Percentiles rank a stretch among this genome's conserved stretches.
phyloP scores from a whole-genome alignment of 2,113 vertebrate species.

The Xerus inauris region DNA sequence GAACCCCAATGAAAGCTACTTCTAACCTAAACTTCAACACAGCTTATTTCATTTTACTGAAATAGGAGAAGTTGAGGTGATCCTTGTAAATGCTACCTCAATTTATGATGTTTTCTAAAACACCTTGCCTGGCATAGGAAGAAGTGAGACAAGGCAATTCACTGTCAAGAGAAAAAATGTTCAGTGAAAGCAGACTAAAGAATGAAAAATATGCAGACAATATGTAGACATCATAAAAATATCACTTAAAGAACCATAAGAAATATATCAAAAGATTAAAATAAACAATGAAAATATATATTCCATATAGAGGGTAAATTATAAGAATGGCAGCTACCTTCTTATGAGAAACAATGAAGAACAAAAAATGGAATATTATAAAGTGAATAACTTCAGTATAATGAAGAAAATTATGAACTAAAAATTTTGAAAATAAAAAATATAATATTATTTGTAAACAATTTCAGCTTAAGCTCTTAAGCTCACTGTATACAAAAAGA shows the following conservation, averaged over 20 bases:
- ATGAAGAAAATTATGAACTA: background rate
- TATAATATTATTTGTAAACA: background rate
- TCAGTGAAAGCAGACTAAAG: background rate
- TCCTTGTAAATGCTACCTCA: background rate
- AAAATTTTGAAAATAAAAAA: background rate
- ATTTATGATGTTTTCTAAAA: background rate
- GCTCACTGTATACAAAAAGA: background rate
- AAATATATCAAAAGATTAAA: background rate
- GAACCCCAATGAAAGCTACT: background rate
- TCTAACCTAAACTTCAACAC: background rate
- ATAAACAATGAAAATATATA: background rate
- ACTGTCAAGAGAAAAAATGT: background rate
- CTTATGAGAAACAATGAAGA: no score
- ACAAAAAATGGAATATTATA: no score
- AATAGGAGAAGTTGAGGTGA: no score
- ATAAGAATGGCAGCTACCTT: no score
- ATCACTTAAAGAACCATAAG: background rate
- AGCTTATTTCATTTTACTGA: no score
- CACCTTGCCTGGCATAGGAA: background rate
- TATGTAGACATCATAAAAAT: background rate
- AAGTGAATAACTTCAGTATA: background rate
- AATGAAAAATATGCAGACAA: background rate
- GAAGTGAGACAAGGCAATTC: background rate
- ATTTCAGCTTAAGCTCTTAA: background rate
- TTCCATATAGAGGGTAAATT: no score